Percentiles rank a stretch among this genome's conserved stretches.
These are phyloP conservation scores for Sylvicola cinctus DNA, from an alignment of 2,888 invertebrate genomes.

Conservation along the genomic window DNA sequence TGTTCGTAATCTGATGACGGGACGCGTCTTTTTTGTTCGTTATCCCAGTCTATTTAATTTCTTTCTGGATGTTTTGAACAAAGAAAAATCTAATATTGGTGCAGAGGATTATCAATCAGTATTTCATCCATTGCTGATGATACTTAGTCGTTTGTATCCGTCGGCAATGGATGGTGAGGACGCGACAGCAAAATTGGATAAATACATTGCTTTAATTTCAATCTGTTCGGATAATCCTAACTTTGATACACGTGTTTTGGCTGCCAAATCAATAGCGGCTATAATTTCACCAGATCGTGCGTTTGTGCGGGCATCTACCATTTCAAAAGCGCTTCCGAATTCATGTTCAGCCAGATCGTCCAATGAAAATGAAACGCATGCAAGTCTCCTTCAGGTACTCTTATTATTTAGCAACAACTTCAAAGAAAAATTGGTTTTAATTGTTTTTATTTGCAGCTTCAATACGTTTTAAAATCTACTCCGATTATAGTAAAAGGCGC, in stretches of 20 bases:
- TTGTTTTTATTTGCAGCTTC: too few relatives aligned
- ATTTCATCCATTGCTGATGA: constrained; percentile 54
- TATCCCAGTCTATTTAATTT: constrained; percentile 34
- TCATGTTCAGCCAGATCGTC: too few relatives aligned
- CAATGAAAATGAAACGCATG: too few relatives aligned
- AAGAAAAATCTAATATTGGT: constrained; percentile 13
- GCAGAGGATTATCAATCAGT: constrained; percentile 26
- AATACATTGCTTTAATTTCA: constrained; percentile 41
- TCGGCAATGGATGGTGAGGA: constrained; percentile 49
- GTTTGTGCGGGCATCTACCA: too few relatives aligned
- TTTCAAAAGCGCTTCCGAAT: too few relatives aligned
- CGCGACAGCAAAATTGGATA: constrained; percentile 39
- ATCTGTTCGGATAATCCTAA: constrained; percentile 42
- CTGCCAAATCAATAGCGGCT: constrained; percentile 46
- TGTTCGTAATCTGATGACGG: constrained; percentile 48
- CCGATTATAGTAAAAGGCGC: too few relatives aligned
- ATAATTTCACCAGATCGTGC: constrained; percentile 28
- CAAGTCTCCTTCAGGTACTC: too few relatives aligned
- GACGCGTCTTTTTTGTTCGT: constrained; percentile 56
- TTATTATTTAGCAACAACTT: too few relatives aligned
- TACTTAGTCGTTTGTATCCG: constrained; percentile 59
- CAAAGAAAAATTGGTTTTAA: too few relatives aligned
- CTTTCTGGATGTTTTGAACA: constrained; percentile 27
- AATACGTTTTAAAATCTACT: too few relatives aligned
- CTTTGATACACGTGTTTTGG: constrained; percentile 47